Conservation (phyloP, 2,113 vertebrate genomes). For the Thamnaconus septentrionalis region DNA sequence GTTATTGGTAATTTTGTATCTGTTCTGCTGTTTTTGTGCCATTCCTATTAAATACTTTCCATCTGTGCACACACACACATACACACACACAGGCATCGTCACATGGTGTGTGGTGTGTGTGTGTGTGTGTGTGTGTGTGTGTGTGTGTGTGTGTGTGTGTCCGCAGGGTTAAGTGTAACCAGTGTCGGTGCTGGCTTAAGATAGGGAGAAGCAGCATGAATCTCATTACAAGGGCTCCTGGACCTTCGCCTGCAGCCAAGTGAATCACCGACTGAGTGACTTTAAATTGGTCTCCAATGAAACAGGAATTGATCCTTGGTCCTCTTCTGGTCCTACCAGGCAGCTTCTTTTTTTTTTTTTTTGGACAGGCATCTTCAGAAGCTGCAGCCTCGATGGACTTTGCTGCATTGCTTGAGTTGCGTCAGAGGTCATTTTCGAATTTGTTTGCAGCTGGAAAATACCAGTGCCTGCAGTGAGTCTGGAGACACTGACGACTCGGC, state of each 20-base stretch:
- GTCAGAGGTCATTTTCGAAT: constrained; percentile 26
- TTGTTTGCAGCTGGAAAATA: constrained; percentile 10
- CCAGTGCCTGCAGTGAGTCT: background rate
- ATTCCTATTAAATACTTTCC: constrained; percentile 5
- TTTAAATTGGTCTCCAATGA: constrained; percentile 76
- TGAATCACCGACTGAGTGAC: constrained; percentile 71
- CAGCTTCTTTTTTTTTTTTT: background rate
- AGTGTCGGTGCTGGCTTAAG: constrained; percentile 65
- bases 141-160: constrained; percentile 39
- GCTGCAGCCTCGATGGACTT: constrained; percentile 49
- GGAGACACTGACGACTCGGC: background rate
- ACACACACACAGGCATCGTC: background rate
- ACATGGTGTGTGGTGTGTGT: background rate
- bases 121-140: background rate
- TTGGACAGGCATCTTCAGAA: constrained; percentile 48
- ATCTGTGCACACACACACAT: constrained; percentile 1
- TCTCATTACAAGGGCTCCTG: constrained; percentile 70
- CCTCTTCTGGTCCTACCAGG: constrained; percentile 66
- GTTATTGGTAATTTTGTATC: too few relatives aligned
- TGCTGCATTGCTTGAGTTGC: constrained; percentile 34
- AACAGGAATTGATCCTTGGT: constrained; percentile 73
- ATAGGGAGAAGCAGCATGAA: constrained; percentile 68
- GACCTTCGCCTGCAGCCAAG: constrained; percentile 68
- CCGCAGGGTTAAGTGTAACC: constrained; percentile 58
- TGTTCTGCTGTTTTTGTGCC: too few relatives aligned